These are phyloP conservation scores for Acheta domesticus DNA, from an alignment of 2,888 invertebrate genomes.

Conservation along the genomic window DNA sequence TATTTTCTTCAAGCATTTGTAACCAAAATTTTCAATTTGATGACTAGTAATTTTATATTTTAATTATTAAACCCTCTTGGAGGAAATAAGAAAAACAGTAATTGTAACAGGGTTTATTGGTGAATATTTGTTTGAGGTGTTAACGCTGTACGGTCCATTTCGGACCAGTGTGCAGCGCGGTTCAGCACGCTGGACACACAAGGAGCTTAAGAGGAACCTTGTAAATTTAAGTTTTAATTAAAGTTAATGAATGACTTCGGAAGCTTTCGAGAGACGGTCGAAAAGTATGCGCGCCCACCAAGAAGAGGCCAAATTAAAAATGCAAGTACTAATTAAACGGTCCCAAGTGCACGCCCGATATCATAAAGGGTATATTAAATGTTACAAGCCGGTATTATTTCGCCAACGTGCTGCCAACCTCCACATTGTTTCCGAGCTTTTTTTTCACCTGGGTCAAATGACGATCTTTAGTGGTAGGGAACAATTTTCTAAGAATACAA, in stretches of 20 bases:
- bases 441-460: too few species aligned
- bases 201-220: background rate
- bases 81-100: too few species aligned
- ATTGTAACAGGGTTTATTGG: background rate
- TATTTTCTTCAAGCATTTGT: too few species aligned
- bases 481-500: too few species aligned
- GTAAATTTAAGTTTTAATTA: slow-evolving; percentile 18
- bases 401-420: too few species aligned
- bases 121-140: background rate
- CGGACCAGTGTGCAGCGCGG: background rate
- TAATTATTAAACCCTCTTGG: too few species aligned
- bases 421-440: too few species aligned
- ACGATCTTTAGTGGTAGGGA: too few species aligned
- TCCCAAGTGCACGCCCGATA: background rate
- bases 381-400: background rate
- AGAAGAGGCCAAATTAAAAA: background rate
- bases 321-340: slow-evolving; percentile 18
- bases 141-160: background rate
- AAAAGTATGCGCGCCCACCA: background rate
- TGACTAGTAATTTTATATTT: too few species aligned
- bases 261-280: background rate
- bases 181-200: background rate
- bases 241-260: slow-evolving; percentile 1
- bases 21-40: too few species aligned
- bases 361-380: background rate